A percentile compares a stretch with the other conserved stretches of the same genome.
phyloP scores from a whole-genome alignment of 2,113 vertebrate species.

The Malurus alboscapulatus region DNA sequence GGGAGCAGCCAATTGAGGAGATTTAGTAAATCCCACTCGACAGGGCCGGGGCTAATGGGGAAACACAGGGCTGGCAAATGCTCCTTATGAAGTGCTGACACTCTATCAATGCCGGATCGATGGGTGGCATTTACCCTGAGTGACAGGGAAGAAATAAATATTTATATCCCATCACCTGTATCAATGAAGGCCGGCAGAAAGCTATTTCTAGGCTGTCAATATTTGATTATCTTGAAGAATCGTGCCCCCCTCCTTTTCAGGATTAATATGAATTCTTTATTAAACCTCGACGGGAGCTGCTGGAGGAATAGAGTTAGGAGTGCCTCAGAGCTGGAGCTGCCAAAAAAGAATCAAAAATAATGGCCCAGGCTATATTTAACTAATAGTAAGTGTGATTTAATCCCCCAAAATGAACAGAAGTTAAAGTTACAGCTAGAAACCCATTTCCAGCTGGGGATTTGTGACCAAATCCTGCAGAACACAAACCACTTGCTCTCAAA shows the following conservation, averaged over 20 bases:
- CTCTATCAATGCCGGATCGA: slow-evolving; percentile 80
- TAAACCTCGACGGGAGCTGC: slow-evolving; percentile 75
- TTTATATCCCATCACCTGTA: slow-evolving; percentile 96
- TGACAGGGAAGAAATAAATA: slow-evolving; percentile 98
- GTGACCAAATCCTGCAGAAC: background rate
- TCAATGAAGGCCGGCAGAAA: slow-evolving; percentile 89
- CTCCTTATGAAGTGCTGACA: slow-evolving; percentile 83
- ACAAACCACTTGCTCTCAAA: background rate
- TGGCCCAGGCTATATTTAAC: slow-evolving; percentile 41
- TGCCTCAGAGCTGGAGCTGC: slow-evolving; percentile 67
- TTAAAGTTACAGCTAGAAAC: background rate
- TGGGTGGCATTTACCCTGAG: slow-evolving; percentile 87
- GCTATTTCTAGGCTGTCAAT: slow-evolving; percentile 95
- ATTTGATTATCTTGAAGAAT: slow-evolving; percentile 96
- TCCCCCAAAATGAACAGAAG: background rate
- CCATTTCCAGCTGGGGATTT: background rate
- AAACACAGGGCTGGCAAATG: slow-evolving; percentile 74
- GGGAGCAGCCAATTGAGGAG: slow-evolving; percentile 79
- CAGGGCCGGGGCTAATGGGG: slow-evolving; percentile 75
- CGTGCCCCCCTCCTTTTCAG: slow-evolving; percentile 87
- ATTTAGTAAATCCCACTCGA: slow-evolving; percentile 83
- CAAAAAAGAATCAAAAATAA: slow-evolving; percentile 60
- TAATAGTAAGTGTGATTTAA: slow-evolving; percentile 60
- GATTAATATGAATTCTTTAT: slow-evolving; percentile 95
- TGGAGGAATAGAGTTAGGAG: slow-evolving; percentile 70